These are phyloP conservation scores for Nematolebias whitei DNA, from an alignment of 2,113 vertebrate species.

Conservation along the genomic window DNA sequence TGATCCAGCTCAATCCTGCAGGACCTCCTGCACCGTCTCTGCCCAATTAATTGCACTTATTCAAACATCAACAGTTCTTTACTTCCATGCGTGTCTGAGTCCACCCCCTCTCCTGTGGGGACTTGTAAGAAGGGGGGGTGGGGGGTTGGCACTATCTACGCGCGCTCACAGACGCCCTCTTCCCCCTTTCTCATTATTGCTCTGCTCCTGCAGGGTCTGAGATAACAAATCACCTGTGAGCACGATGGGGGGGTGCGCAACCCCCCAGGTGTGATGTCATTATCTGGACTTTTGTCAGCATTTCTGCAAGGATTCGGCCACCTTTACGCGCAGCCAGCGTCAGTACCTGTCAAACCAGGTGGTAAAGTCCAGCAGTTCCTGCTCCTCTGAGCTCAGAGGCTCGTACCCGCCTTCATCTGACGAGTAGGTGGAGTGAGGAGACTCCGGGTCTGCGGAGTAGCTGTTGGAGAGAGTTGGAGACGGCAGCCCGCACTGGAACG, in stretches of 20 bases:
- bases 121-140: conserved; percentile 18
- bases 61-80: conserved; percentile 54
- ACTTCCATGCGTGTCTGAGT: conserved; percentile 64
- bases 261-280: conserved; percentile 44
- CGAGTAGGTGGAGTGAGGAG: conserved; percentile 88
- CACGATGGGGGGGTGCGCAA: conserved; percentile 29
- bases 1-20: conserved; percentile 22
- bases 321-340: conserved; percentile 41
- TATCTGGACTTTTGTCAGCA: conserved; percentile 46
- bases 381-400: conserved; percentile 87
- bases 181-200: conserved; percentile 43
- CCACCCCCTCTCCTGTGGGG: conserved; percentile 45
- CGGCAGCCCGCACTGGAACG: conserved; percentile 85
- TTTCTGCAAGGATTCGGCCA: conserved; percentile 27
- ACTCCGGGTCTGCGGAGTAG: conserved; percentile 80
- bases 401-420: conserved; percentile 91
- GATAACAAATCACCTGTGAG: conserved; percentile 53
- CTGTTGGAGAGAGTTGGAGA: conserved; percentile 76
- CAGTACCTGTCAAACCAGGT: conserved; percentile 92
- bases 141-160: conserved; percentile 26
- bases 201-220: conserved; percentile 60
- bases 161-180: conserved; percentile 17
- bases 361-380: conserved; percentile 91
- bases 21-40: conserved; percentile 38
- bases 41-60: conserved; percentile 81